Conservation (phyloP, 2,113 vertebrate genomes). For the Serilophus lunatus region DNA sequence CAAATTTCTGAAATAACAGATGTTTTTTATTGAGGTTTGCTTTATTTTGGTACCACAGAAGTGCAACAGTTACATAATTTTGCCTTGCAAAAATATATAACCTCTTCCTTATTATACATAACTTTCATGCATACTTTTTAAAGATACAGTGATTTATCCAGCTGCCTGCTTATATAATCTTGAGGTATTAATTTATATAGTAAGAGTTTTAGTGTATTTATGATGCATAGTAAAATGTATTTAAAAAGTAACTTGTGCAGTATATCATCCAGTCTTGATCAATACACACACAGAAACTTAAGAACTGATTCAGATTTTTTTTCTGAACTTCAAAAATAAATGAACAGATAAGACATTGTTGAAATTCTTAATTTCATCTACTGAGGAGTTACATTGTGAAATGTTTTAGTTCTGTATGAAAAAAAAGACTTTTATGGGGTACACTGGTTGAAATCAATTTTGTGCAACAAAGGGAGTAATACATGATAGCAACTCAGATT, state of each 20-base stretch:
- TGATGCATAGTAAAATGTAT: constrained; percentile 44
- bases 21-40: not conserved
- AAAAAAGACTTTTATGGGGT: not conserved
- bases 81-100: constrained; percentile 38
- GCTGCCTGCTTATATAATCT: constrained; percentile 48
- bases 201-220: constrained; percentile 45
- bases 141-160: constrained; percentile 48
- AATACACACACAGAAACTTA: not conserved
- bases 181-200: constrained; percentile 39
- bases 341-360: not conserved
- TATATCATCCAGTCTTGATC: constrained; percentile 9
- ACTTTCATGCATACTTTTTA: constrained; percentile 16
- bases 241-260: constrained; percentile 44
- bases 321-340: not conserved
- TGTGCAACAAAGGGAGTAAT: not conserved
- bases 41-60: not conserved
- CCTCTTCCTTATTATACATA: constrained; percentile 6
- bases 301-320: constrained; percentile 9
- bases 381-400: not conserved
- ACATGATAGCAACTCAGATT: not conserved
- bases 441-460: not conserved
- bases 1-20: not conserved
- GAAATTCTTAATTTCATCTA: not conserved
- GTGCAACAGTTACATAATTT: constrained; percentile 25
- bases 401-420: not conserved